Base-by-base conservation (phyloP, 2,888 invertebrate genomes). In the Eupeodes latifasciatus region DNA sequence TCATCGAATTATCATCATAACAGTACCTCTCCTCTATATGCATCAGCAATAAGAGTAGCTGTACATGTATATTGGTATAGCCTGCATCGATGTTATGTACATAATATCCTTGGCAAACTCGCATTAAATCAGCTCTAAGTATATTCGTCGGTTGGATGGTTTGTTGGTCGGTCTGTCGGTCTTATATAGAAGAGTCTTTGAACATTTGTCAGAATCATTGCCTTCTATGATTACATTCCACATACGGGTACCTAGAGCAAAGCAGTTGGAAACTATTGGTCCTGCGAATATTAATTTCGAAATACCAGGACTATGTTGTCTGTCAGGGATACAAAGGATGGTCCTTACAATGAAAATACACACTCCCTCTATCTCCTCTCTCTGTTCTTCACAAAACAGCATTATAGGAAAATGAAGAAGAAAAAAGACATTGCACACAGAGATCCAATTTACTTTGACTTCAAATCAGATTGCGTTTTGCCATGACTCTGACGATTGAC, bases 381-480 rank as follows among this genome's bases (percentile, higher is more conserved):
- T 14, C 47, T 64, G 14, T 47, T 4, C 12, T 19, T 7, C 16
- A 4, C 27, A 3, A 9, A 7, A 62, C 11, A 10, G 27, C 27
- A 27, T 27, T 27, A 27, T 27, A 27, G 27, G 27, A 27, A 53
- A 34, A 5, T 51, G 9, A 61, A 53, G 59, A 72, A 67, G 11
- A 53, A 59, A 72, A 77, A 77, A 62, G 66, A 44, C 57, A 72
- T 82, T 67, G 75, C 79, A 83, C 86, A 87, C 86, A 83, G 72
- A 76, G 76, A 87, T 87, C 83, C 83, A 80, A 80, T 87, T 83
- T 76, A 80, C 79, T 87, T 87, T 86, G 76, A 76, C 79, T 83
- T 80, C 59, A 76, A 64, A 72, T 72, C 72, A 47, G 72, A 72
- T 72, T 72, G 72, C 72, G 72, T 72, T 72, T 72, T 72, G 34